Evolutionary conservation across 2,113 vertebrate genomes (phyloP).

Genomic region (Burhinus bistriatus): DNA sequence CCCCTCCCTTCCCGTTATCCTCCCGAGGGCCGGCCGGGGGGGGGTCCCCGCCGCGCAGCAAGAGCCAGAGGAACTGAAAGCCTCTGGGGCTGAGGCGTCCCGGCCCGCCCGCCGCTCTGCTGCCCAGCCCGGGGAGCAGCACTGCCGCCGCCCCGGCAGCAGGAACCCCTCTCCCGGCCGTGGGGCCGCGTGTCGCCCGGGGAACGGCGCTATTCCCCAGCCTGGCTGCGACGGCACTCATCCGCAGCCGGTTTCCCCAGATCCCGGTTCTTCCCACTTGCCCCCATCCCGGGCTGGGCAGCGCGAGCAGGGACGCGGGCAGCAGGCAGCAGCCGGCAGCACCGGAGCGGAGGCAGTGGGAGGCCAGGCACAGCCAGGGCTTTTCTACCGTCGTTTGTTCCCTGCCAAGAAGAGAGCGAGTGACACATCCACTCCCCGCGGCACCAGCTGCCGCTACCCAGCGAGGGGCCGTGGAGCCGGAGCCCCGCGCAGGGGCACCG

Average conservation of each 20-base stretch:
- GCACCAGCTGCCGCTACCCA: conserved; percentile 38
- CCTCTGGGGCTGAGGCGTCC: neutral
- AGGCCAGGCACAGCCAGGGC: neutral
- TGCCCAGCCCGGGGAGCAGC: neutral
- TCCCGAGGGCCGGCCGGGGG: neutral
- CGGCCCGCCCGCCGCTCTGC: rapidly evolving
- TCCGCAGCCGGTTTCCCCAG: neutral
- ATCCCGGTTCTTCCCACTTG: neutral
- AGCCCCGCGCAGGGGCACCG: neutral
- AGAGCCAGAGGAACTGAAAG: neutral
- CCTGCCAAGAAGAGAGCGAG: conserved; percentile 40
- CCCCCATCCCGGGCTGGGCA: neutral
- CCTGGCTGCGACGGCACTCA: rapidly evolving
- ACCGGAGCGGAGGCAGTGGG: neutral
- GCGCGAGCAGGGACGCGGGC: neutral
- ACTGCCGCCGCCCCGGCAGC: rapidly evolving
- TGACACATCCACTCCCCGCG: conserved; percentile 38
- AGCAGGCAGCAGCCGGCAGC: neutral
- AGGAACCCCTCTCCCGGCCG: neutral
- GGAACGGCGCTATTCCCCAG: neutral
- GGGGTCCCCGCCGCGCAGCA: rapidly evolving
- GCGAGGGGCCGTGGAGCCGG: neutral
- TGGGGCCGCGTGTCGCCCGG: rapidly evolving
- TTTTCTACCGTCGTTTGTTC: neutral
- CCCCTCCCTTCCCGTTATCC: neutral